phyloP scores from a whole-genome alignment of 1,140 invertebrate species.

The Hylaeus volcanicus region DNA sequence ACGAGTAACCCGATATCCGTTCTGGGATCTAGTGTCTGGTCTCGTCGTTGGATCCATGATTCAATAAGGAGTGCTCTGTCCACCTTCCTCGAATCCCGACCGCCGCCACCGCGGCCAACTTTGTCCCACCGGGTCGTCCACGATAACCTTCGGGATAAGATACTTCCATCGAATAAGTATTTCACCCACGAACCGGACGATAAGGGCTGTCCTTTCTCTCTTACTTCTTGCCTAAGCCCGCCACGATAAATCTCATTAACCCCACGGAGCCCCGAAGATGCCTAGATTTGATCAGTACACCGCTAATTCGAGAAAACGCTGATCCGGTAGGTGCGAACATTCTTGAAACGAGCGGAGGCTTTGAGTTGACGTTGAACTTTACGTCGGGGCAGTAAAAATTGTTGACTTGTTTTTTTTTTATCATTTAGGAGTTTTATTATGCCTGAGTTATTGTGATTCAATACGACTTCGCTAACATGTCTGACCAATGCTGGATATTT shows the following conservation, averaged over 20 bases:
- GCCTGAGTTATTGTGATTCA: too few species aligned
- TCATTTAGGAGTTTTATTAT: too few species aligned
- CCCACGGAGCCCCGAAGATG: not conserved
- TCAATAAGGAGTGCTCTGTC: constrained; percentile 64
- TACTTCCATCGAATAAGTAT: constrained; percentile 65
- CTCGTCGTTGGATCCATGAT: constrained; percentile 66
- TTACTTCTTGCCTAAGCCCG: constrained; percentile 42
- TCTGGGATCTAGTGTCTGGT: constrained; percentile 64
- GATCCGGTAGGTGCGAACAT: not conserved
- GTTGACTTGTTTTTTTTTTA: too few species aligned
- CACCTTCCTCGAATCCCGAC: constrained; percentile 24
- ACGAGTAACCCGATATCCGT: constrained; percentile 66
- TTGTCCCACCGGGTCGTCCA: constrained; percentile 62
- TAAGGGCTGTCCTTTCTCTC: constrained; percentile 50
- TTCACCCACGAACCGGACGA: constrained; percentile 58
- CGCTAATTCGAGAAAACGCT: constrained; percentile 36
- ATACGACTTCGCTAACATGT: too few species aligned
- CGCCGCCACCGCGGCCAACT: constrained; percentile 46
- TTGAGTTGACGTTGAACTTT: not conserved
- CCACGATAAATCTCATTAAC: constrained; percentile 60
- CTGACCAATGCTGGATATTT: too few species aligned
- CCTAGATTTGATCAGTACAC: constrained; percentile 13
- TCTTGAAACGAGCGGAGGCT: not conserved
- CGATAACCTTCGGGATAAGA: constrained; percentile 68
- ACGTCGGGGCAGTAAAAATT: too few species aligned